Evolutionary conservation across 2,113 vertebrate species (phyloP), one percentile per base, ranked within the genome.

Genomic region (Trinectes maculatus): DNA sequence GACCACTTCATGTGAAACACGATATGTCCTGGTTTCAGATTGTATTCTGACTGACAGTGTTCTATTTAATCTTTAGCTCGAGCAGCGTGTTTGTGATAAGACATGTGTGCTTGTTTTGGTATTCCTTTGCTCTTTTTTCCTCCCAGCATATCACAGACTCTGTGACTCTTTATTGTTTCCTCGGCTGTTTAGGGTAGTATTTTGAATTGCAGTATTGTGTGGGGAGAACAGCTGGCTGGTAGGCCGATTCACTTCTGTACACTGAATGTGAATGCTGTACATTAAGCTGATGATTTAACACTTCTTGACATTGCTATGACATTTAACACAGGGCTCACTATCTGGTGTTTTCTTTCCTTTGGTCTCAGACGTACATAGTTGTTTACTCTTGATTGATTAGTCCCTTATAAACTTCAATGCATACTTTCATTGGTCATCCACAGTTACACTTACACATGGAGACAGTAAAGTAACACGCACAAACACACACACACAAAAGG

Each of bases 341-440:
- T 64, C 37, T 49, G 37, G 34, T 22, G 58, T 19, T 1, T 40
- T 37, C 39, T 43, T 8, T 12, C 42, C 25, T 3, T 63, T 63
- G 79, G 26, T 18, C 25, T 70, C 25, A n/a, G 54, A 77, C 46
- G 49, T 62, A 48, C 24, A 70, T 16, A 19, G 37, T 61, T 70
- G 54, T 72, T 72, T 62, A 34, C 36, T 68, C 44, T 24, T 62
- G 63, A 82, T 70, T 75, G 65, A 74, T 86, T 64, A 12, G 57
- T 80, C 61, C 64, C 26, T 29, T 42, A 66, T 28, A 60, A 40
- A 74, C 22, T 12, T 6, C 47, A 52, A 76, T 52, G 9, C 31
- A 78, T 64, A 39, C 51, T 51, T 58, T 56, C 25, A 57, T 48
- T 49, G 49, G 25, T 26, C 42, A 28, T 49, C 36, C 44, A 59